phyloP scores from a whole-genome alignment of 2,888 invertebrate genomes.

The Cosmia trapezina region DNA sequence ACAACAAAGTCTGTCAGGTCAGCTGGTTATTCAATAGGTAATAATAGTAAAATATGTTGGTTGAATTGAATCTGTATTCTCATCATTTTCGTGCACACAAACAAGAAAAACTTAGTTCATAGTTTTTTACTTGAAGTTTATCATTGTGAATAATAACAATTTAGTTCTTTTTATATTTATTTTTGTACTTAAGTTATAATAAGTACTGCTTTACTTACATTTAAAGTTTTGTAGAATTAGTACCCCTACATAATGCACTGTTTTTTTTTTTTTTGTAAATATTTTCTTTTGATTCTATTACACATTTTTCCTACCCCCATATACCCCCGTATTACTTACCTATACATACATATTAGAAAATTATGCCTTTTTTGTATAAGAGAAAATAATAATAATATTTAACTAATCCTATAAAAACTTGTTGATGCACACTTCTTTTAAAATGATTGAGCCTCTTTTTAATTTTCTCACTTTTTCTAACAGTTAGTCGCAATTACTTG shows the following conservation, averaged over 20 bases:
- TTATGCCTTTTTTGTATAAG: background rate
- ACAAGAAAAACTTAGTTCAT: background rate
- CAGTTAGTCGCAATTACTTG: too few relatives aligned
- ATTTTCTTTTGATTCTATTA: background rate
- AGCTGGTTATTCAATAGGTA: too few relatives aligned
- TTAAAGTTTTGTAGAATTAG: slow-evolving; percentile 29
- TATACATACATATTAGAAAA: too few relatives aligned
- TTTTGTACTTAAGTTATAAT: slow-evolving; percentile 51
- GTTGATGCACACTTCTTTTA: too few relatives aligned
- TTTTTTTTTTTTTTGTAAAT: slow-evolving; percentile 8
- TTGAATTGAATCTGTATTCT: background rate
- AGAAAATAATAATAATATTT: too few relatives aligned
- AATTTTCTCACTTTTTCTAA: too few relatives aligned
- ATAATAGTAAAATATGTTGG: too few relatives aligned
- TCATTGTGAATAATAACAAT: slow-evolving; percentile 45
- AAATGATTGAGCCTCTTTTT: too few relatives aligned
- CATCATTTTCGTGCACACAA: background rate
- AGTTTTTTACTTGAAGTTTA: background rate
- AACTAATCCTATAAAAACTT: too few relatives aligned
- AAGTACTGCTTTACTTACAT: slow-evolving; percentile 21
- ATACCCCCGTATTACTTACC: too few relatives aligned
- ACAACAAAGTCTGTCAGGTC: background rate
- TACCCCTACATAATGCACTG: background rate
- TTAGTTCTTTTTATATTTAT: slow-evolving; percentile 47
- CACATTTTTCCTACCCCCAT: too few relatives aligned